Base-by-base conservation (phyloP, 37 sponge, comb jelly and placozoan species). In the Eunapius fragilis region DNA sequence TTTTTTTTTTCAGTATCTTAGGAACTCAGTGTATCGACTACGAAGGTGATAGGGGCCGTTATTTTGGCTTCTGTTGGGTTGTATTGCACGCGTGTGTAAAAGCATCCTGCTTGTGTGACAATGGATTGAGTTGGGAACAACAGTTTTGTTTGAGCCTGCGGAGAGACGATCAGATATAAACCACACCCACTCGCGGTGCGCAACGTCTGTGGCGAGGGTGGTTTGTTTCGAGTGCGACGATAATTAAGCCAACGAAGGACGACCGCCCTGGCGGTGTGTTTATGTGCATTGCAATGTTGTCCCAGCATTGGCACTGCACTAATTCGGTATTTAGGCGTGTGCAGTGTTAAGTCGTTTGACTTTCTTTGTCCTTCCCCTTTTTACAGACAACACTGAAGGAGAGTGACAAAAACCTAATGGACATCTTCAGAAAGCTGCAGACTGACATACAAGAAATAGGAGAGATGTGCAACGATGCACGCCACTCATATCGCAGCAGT, bases 361-460 rank as follows among this genome's bases (percentile, higher is more conserved):
- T 25, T 74, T 0, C 22, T 41, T 58, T 45, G 28, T 72, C 11
- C 27, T 49, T 25, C n/a, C 69, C 34, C 2, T 31, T 30, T 28
- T 75, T 68, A 11, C 80, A 91, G 87, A 84, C 74, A 25, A 82
- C 70, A 25, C 34, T 91, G 37, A 90, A 86, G 47, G 86, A 85
- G 72, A 81, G 81, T 38, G 91, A 90, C 41, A 49, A 78, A 32
- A 28, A 27, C 3, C 82, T 90, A 25, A 58, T 84, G 70, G 75
- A 82, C 36, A 78, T 87, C 10, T 87, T 87, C 84, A 78, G 87
- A 70, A 73, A 87, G 49, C 83, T 86, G 28, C 79, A 91, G 35
- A 49, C 73, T 11, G 84, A 87, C 37, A 76, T 91, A 76, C 28
- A 71, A n/a, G 87, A 87, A n/a, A 72, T 91, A 11, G 74, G 34